Evolutionary conservation across 2,113 vertebrate genomes (phyloP).

Genomic region (Danio rerio): DNA sequence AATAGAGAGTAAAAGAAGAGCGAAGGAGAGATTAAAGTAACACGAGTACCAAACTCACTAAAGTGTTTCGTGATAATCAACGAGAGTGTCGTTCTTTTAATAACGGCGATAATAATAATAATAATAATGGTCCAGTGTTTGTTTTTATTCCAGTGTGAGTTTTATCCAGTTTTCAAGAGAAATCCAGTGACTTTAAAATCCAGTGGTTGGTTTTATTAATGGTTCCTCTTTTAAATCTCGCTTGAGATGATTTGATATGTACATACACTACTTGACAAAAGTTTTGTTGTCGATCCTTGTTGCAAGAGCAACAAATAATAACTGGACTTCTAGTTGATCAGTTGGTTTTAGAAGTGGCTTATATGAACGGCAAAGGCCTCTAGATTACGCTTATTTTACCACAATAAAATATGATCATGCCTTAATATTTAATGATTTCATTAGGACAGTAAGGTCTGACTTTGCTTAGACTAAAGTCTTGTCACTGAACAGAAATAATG

Average conservation of each 20-base stretch:
- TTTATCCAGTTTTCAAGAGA: conserved; percentile 48
- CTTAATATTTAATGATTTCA: too few relatives aligned
- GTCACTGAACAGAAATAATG: too few relatives aligned
- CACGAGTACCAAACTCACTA: not conserved
- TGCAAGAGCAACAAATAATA: too few relatives aligned
- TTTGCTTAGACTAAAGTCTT: too few relatives aligned
- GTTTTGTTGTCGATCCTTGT: too few relatives aligned
- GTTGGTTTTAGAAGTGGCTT: too few relatives aligned
- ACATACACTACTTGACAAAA: conserved; percentile 3
- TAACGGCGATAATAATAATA: not conserved
- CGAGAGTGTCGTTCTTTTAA: not conserved
- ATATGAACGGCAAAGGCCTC: too few relatives aligned
- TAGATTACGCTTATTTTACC: too few relatives aligned
- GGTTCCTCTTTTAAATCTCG: not conserved
- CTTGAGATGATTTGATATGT: conserved; percentile 11
- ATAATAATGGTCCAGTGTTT: conserved; percentile 52
- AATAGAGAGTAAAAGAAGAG: too few relatives aligned
- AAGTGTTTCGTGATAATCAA: conserved; percentile 21
- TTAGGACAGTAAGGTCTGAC: too few relatives aligned
- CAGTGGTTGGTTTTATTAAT: conserved; percentile 37
- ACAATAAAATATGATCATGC: too few relatives aligned
- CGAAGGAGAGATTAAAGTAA: not conserved
- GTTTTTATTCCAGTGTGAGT: conserved; percentile 55
- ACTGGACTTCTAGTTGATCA: too few relatives aligned
- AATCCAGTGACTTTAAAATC: conserved; percentile 51